Evolutionary conservation across 2,888 invertebrate species (phyloP).

Genomic region (Plagiodera versicolora): DNA sequence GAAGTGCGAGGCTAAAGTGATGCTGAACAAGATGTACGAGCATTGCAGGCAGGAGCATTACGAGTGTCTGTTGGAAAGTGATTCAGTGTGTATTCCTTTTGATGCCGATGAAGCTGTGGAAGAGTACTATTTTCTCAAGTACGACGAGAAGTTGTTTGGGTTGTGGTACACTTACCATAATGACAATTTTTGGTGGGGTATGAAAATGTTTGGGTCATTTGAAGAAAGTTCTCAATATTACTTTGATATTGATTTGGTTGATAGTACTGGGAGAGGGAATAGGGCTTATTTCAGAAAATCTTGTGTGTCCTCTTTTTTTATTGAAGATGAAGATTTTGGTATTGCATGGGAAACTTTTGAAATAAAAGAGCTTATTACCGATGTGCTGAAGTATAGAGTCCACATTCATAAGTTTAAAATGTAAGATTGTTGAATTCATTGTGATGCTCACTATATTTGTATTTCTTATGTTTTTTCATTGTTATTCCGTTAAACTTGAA

Average conservation of each 20-base stretch:
- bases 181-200: constrained; percentile 38
- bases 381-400: constrained; percentile 21
- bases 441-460: too few relatives aligned
- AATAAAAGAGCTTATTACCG: constrained; percentile 21
- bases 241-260: constrained; percentile 46
- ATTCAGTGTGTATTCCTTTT: constrained; percentile 35
- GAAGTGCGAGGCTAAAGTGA: constrained; percentile 23
- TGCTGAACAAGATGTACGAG: constrained; percentile 47
- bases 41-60: constrained; percentile 58
- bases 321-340: neutral
- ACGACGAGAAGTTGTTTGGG: constrained; percentile 39
- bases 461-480: too few relatives aligned
- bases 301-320: constrained; percentile 33
- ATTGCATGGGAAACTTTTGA: constrained; percentile 16
- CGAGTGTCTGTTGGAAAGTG: constrained; percentile 42
- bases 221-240: constrained; percentile 39
- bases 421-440: too few relatives aligned
- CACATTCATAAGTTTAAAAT: neutral
- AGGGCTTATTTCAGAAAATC: constrained; percentile 33
- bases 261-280: constrained; percentile 33
- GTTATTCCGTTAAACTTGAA: too few relatives aligned
- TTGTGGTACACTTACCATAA: constrained; percentile 37
- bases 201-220: constrained; percentile 43
- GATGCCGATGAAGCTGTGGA: constrained; percentile 25
- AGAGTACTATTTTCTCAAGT: constrained; percentile 40